Evolutionary conservation across 2,797 vertebrate genomes (phyloP).

Genomic region (Nothura maculosa): DNA sequence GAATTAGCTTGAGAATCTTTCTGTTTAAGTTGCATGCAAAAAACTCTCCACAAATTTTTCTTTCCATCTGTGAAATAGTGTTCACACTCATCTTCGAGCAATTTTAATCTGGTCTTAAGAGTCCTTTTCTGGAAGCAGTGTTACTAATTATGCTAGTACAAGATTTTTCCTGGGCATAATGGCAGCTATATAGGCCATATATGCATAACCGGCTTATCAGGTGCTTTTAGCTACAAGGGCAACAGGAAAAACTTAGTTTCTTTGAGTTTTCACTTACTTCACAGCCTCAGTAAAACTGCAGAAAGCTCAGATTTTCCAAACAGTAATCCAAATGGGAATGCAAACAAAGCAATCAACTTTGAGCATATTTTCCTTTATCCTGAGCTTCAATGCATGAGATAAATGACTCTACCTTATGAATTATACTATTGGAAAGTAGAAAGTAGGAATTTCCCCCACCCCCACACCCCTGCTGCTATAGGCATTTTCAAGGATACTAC

Average conservation of each 20-base stretch:
- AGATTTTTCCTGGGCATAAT: conserved; percentile 18
- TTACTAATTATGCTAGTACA: conserved; percentile 30
- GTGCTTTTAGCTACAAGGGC: conserved; percentile 52
- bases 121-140: not conserved
- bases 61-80: not conserved
- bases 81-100: not conserved
- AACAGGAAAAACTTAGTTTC: conserved; percentile 36
- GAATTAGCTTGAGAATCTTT: not conserved
- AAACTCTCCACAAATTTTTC: not conserved
- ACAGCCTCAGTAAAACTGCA: conserved; percentile 25
- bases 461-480: not conserved
- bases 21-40: not conserved
- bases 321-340: conserved; percentile 60
- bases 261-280: conserved; percentile 71
- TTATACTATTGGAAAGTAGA: not conserved
- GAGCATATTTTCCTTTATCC: not conserved
- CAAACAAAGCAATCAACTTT: conserved; percentile 48
- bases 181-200: not conserved
- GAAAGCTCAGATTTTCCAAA: conserved; percentile 67
- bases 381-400: conserved; percentile 33
- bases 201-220: conserved; percentile 36
- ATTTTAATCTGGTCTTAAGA: conserved; percentile 19
- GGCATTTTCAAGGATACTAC: not conserved
- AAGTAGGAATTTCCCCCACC: not conserved
- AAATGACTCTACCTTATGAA: conserved; percentile 23